A percentile compares a stretch with the other conserved stretches of the same genome.
These are phyloP conservation scores for Plectrocnemia conspersa DNA, from an alignment of 1,140 invertebrate species.

Conservation along the genomic window DNA sequence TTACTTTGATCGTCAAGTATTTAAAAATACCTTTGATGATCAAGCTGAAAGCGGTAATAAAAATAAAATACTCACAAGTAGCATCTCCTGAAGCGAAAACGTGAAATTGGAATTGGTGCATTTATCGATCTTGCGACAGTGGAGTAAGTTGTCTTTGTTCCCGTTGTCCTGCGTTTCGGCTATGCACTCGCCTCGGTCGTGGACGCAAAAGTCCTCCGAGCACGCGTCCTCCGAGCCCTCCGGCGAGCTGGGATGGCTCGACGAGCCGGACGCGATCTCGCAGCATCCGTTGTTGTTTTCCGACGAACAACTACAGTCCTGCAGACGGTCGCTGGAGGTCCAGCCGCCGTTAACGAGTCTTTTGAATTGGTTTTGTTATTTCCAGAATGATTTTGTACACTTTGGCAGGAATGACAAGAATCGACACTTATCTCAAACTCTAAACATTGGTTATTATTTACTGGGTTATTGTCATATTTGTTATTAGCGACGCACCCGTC, in stretches of 20 bases:
- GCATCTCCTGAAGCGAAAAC: constrained; percentile 64
- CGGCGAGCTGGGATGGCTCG: constrained; percentile 69
- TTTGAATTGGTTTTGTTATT: constrained; percentile 22
- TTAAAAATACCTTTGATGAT: no score
- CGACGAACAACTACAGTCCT: constrained; percentile 80
- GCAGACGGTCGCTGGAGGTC: constrained; percentile 64
- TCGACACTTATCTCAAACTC: constrained; percentile 19
- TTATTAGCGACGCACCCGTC: constrained; percentile 22
- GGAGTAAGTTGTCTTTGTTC: constrained; percentile 36
- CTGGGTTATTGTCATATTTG: constrained; percentile 14
- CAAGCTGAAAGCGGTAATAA: constrained; percentile 5
- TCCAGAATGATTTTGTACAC: constrained; percentile 21
- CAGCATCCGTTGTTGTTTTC: constrained; percentile 68
- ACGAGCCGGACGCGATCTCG: constrained; percentile 58
- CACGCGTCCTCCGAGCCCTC: constrained; percentile 82
- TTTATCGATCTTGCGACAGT: constrained; percentile 44
- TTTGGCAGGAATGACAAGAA: constrained; percentile 43
- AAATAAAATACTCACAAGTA: constrained; percentile 56
- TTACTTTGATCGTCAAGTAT: no score
- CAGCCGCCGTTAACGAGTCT: constrained; percentile 46
- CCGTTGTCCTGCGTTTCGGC: constrained; percentile 35
- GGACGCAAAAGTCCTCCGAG: constrained; percentile 76
- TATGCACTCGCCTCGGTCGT: constrained; percentile 58
- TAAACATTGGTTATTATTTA: constrained; percentile 26
- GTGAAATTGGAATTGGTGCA: constrained; percentile 46